Conservation (phyloP, 2,888 invertebrate species). For the Boloria euphrosyne region DNA sequence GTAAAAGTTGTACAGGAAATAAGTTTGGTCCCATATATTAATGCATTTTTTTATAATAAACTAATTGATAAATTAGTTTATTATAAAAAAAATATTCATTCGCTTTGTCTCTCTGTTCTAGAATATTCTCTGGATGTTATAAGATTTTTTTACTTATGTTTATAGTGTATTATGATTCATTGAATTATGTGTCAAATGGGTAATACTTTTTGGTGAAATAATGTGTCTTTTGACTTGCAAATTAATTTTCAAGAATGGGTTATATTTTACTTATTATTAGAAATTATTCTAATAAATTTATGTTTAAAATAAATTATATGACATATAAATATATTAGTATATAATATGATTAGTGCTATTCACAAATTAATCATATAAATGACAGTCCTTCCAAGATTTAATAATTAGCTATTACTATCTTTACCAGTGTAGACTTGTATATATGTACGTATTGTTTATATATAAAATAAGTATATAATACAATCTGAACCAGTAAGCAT, state of each 20-base stretch:
- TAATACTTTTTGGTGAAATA: neutral
- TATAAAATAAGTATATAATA: slow-evolving; percentile 11
- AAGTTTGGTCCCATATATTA: slow-evolving; percentile 1
- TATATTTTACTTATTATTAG: neutral
- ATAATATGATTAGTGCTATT: slow-evolving; percentile 7
- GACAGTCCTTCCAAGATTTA: slow-evolving; percentile 21
- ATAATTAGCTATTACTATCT: slow-evolving; percentile 4
- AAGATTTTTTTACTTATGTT: slow-evolving; percentile 5
- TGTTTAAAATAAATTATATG: slow-evolving; percentile 16
- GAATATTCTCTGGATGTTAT: slow-evolving; percentile 1
- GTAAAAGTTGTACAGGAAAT: slow-evolving; percentile 1
- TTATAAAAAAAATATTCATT: slow-evolving; percentile 2
- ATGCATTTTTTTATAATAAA: too few relatives aligned
- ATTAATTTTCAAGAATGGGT: neutral
- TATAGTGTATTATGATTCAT: neutral
- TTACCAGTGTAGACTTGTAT: slow-evolving; percentile 14
- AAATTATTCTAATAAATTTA: too few relatives aligned
- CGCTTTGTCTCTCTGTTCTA: slow-evolving; percentile 15
- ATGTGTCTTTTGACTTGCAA: neutral
- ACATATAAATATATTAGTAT: slow-evolving; percentile 8
- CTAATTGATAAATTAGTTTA: slow-evolving; percentile 14
- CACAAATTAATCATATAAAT: slow-evolving; percentile 10
- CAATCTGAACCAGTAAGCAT: neutral
- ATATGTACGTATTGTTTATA: slow-evolving; percentile 11
- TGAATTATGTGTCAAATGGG: slow-evolving; percentile 7